Evolutionary conservation across 2,797 vertebrate species (phyloP), one percentile per base, ranked within the genome.

Genomic region (Poeciliopsis gracilis): DNA sequence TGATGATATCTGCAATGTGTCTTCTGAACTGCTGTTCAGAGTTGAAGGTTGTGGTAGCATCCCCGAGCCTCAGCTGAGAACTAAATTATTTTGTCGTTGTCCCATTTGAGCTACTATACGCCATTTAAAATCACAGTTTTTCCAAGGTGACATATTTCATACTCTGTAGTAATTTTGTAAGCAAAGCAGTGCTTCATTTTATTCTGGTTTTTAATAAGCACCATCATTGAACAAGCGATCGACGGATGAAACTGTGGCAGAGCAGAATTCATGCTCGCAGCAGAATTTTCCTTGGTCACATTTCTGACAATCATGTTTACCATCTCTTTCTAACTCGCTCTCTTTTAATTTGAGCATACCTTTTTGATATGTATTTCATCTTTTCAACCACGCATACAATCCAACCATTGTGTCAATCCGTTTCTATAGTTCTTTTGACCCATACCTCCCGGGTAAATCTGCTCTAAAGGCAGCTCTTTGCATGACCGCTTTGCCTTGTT

Each of bases 401-500:
- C n/a, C 41, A 45, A 46, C 7, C 55, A 46, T 76, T 53, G 51
- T 74, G 2, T 63, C 75, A 66, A 33, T 57, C 70, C 45, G 10
- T 41, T 66, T 78, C 6, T 75, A 73, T 51, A 23, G 13, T 28
- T 73, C 25, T 59, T 10, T 59, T 18, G 61, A 84, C 77, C 77
- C 76, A 28, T 79, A 72, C 53, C 82, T 82, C 79, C 70, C 25
- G 33, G 81, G 84, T 49, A 79, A 49, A 69, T 81, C 33, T 72
- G 16, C 5, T 28, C 18, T 66, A 0, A 4, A 57, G 36, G 0
- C 16, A 77, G 77, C 61, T 75, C 59, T 36, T 38, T 16, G 10
- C 9, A 16, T 77, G 67, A 82, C 67, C 77, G 76, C 33, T 18
- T 30, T 49, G 25, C 53, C 33, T 51, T 51, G 16, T 73, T 69